These are phyloP conservation scores for Hystrix cristata DNA, from an alignment of 2,113 vertebrate genomes.

Conservation along the genomic window DNA sequence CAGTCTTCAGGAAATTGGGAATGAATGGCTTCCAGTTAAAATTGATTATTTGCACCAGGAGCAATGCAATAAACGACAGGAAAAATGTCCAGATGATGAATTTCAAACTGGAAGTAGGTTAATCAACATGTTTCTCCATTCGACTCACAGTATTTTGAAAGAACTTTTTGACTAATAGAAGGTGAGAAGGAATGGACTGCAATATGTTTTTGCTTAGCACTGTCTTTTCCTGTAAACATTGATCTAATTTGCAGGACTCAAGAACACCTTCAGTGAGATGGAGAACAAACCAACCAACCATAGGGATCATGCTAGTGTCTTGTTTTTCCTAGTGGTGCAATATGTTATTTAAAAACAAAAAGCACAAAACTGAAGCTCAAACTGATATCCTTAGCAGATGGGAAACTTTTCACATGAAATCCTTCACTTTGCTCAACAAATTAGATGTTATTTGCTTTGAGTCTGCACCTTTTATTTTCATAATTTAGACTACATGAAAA, in stretches of 20 bases:
- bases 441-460: not conserved
- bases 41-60: not conserved
- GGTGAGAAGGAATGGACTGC: not conserved
- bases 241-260: not conserved
- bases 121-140: not conserved
- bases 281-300: not conserved
- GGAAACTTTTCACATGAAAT: not conserved
- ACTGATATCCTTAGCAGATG: not conserved
- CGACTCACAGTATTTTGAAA: not conserved
- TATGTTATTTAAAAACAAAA: not conserved
- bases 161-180: not conserved
- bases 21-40: not conserved
- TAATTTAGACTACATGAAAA: slow-evolving; percentile 39
- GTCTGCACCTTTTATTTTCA: slow-evolving; percentile 19
- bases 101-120: not conserved
- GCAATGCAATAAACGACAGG: not conserved
- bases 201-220: not conserved
- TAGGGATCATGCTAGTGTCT: not conserved
- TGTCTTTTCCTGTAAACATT: not conserved
- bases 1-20: not conserved
- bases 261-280: not conserved
- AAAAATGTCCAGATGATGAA: not conserved
- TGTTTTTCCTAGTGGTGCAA: not conserved
- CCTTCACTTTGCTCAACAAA: slow-evolving; percentile 9
- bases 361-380: not conserved